Evolutionary conservation across 92 coral and sea anemone species (phyloP).

Genomic region (Epizoanthus stellaris): DNA sequence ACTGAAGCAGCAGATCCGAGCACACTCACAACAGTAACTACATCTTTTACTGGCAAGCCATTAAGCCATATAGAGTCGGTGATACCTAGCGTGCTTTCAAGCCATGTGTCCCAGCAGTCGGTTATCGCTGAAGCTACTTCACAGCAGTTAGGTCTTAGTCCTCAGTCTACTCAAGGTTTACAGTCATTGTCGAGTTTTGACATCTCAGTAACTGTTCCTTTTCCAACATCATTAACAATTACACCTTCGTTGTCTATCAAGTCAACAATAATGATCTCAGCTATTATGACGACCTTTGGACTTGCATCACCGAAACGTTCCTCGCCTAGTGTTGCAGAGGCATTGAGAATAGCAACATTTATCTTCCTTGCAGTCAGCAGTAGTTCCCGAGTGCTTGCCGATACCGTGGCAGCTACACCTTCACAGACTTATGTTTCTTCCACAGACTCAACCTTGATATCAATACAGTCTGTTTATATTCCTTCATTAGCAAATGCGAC

Average conservation of each 20-base stretch:
- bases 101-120: not conserved
- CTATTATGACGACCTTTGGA: not conserved
- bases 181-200: not conserved
- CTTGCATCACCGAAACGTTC: not conserved
- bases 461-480: too few relatives aligned
- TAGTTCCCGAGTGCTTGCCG: not conserved
- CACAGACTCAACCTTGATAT: not conserved
- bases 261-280: slow-evolving; percentile 9
- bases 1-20: not conserved
- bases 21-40: not conserved
- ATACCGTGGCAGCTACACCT: not conserved
- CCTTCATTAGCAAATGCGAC: too few relatives aligned
- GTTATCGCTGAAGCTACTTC: not conserved
- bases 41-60: not conserved
- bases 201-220: not conserved
- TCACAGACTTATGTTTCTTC: not conserved
- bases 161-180: not conserved
- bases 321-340: not conserved
- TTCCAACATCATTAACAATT: not conserved
- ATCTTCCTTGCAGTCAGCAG: not conserved
- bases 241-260: not conserved
- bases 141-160: not conserved
- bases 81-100: not conserved
- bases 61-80: not conserved
- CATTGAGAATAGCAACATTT: not conserved